Base-by-base conservation (phyloP, 2,888 invertebrate genomes). In the Colostygia pectinataria region DNA sequence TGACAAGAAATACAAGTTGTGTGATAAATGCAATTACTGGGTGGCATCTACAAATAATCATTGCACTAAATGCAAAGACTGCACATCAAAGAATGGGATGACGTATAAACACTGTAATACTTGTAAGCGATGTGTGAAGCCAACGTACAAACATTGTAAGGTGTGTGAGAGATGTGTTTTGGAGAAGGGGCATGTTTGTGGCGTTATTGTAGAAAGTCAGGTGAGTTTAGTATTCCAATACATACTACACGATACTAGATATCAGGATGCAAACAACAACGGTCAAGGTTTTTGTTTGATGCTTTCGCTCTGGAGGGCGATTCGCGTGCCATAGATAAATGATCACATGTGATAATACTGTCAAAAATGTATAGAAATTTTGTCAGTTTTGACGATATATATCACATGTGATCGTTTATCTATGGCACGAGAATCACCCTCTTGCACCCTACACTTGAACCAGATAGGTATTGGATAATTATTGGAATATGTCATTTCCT, bases 71-170 rank as follows among this genome's bases (percentile, higher is more conserved):
- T 90, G 90, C 50, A 72, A 72, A 1, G 66, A 68, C 23, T 91
- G 90, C 67, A 68, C 90, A 85, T 73, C 95, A 92, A 58, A 76
- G 74, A 69, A 89, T 76, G 56, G 94, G 91, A 80, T 94, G 93
- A 57, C 97, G 92, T 87, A 94, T 91, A 85, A 65, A 27, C 98
- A 98, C 77, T 98, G 98, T 68, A 80, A 89, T 24, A 70, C 80
- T n/a, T 98, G 98, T 67, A 90, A 92, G 7, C 80, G 92, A 36
- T 98, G 98, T 79, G 97, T 98, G 0, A 98, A 98, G 80, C 94
- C 95, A 0, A 94, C 94, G 0, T 96, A 96, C 91, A 83, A 91
- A 20, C 98, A 98, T 77, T 98, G 98, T 66, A 68, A 82, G 0
- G 82, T 71, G 4, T 98, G 98, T 75, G 77, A 89, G 0, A 87